Base-by-base conservation (phyloP, 2,888 invertebrate species). In the Cynaeus angustus region DNA sequence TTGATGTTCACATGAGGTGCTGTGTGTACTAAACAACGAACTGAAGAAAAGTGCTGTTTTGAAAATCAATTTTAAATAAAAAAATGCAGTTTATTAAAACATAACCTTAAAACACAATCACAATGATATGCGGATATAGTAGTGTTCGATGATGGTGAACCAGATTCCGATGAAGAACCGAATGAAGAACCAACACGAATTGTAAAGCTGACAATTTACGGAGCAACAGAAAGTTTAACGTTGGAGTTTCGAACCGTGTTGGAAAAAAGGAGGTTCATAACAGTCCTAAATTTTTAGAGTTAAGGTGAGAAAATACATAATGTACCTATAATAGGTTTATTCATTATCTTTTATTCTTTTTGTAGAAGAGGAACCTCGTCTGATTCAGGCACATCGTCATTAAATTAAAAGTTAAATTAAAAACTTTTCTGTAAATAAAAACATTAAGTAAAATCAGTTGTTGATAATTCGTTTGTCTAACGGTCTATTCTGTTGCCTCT, bases 61-160 rank as follows among this genome's bases (percentile, higher is more conserved):
- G n/a, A n/a, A n/a, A n/a, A n/a, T n/a, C n/a, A n/a, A n/a, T n/a
- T n/a, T n/a, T n/a, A n/a, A n/a, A n/a, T n/a, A n/a, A n/a, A n/a
- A n/a, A n/a, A n/a, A n/a, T n/a, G n/a, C n/a, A n/a, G n/a, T n/a
- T n/a, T n/a, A n/a, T n/a, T n/a, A n/a, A n/a, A n/a, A n/a, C n/a
- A n/a, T n/a, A n/a, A n/a, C n/a, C n/a, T n/a, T n/a, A n/a, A n/a
- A n/a, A n/a, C n/a, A n/a, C n/a, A n/a, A n/a, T n/a, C n/a, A n/a
- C n/a, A n/a, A n/a, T n/a, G n/a, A n/a, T n/a, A 28, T 28, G 28
- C 21, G 14, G 41, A 58, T n/a, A 58, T 58, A 58, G 41, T 28
- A 41, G 41, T 10, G 41, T 58, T 41, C 16, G 58, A 58, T 58
- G 58, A 58, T 41, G 58, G 58, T 5, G 58, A 58, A 58, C 58